Evolutionary conservation across 2,888 invertebrate genomes (phyloP).

Genomic region (Tineola bisselliella): DNA sequence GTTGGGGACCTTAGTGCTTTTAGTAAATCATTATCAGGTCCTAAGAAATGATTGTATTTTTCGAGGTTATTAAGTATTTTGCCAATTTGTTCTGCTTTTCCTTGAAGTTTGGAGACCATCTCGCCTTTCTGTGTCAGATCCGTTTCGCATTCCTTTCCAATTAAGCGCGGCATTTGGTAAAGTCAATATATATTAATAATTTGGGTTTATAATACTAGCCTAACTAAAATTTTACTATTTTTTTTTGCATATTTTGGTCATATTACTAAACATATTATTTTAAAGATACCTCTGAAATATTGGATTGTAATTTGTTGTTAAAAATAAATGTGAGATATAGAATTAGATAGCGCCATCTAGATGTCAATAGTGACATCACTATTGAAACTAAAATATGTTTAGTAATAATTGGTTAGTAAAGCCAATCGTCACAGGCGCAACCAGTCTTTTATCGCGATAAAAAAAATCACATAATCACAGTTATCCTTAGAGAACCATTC

Average conservation of each 20-base stretch:
- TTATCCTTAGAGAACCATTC: no score
- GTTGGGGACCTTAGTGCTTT: conserved; percentile 61
- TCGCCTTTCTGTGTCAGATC: conserved; percentile 96
- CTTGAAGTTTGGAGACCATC: conserved; percentile 93
- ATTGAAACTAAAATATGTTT: no score
- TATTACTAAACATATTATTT: no score
- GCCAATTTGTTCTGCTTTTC: conserved; percentile 95
- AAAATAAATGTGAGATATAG: no score
- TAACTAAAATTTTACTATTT: background rate
- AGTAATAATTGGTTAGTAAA: background rate
- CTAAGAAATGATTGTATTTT: conserved; percentile 81
- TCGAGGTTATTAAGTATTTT: conserved; percentile 91
- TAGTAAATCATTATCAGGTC: conserved; percentile 66
- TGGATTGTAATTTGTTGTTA: no score
- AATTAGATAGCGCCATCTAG: no score
- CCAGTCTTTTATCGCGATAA: background rate
- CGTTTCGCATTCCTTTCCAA: conserved; percentile 86
- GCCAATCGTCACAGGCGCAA: background rate
- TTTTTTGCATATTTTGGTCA: no score
- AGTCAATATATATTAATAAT: conserved; percentile 38
- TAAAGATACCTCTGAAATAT: no score
- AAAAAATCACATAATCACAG: no score
- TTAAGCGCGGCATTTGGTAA: conserved; percentile 43
- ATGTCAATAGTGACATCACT: no score
- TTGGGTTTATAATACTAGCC: background rate